Evolutionary conservation across 2,888 invertebrate species (phyloP).

Genomic region (Ormyrus nitidulus): DNA sequence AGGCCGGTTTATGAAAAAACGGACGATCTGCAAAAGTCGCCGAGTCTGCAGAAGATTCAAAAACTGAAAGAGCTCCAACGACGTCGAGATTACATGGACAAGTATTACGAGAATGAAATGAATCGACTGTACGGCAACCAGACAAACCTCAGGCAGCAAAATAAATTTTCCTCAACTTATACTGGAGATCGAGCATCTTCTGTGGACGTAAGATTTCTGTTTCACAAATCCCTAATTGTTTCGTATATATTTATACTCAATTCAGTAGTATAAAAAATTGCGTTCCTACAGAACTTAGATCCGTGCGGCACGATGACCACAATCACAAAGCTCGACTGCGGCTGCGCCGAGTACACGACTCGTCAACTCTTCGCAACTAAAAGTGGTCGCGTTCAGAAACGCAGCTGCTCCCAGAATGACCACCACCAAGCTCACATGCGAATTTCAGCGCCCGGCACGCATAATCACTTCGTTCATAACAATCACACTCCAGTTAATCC

Average conservation of each 20-base stretch:
- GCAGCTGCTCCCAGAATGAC: slow-evolving; percentile 59
- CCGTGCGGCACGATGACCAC: slow-evolving; percentile 67
- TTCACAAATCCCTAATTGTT: neutral
- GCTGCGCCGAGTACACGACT: slow-evolving; percentile 64
- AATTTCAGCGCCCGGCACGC: slow-evolving; percentile 59
- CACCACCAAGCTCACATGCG: slow-evolving; percentile 59
- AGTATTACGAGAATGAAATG: slow-evolving; percentile 65
- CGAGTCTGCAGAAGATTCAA: slow-evolving; percentile 58
- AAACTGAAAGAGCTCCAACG: slow-evolving; percentile 64
- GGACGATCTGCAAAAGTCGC: slow-evolving; percentile 57
- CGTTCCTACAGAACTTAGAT: slow-evolving; percentile 59
- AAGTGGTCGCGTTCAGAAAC: slow-evolving; percentile 59
- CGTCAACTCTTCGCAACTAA: slow-evolving; percentile 65
- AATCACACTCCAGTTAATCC: no score
- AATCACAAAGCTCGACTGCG: slow-evolving; percentile 65
- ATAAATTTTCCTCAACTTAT: neutral
- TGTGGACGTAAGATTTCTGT: neutral
- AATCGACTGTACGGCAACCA: slow-evolving; percentile 63
- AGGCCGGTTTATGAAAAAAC: neutral
- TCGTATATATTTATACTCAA: neutral
- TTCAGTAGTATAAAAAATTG: neutral
- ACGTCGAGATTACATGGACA: slow-evolving; percentile 62
- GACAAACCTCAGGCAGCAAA: neutral
- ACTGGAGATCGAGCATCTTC: neutral
- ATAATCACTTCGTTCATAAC: no score